Evolutionary conservation across 2,888 invertebrate species (phyloP), one percentile per base, ranked within the genome.

Genomic region (Lasius fuliginosus): DNA sequence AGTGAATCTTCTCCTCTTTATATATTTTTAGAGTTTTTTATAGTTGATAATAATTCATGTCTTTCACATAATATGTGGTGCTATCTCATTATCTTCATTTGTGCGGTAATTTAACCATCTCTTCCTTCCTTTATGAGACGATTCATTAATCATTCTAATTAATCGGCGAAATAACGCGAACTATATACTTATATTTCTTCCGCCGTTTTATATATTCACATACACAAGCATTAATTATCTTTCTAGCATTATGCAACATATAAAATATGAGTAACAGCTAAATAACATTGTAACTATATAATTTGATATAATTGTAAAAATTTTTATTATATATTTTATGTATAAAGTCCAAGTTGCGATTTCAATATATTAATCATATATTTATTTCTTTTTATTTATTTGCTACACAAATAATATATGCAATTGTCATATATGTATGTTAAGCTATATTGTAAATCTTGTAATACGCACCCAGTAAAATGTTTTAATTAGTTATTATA

Each of bases 121-220:
- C 36, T 79, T 58, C 9, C 46, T 67, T 27, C 36, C 27, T 56
- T 42, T n/a, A 23, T 9, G 15, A 42, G n/a, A 79, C n/a, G 8
- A 36, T 56, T 69, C 77, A 77, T 79, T 79, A 79, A 79, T 79
- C 77, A 79, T 42, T 69, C 11, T 79, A 69, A 79, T 79, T 79
- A 69, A 79, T 69, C 18, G 58, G 40, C 36, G 69, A 58, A 79
- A 79, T 18, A n/a, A 23, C 8, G 42, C 46, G 42, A 46, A 46
- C n/a, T 42, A 58, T 53, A 27, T 46, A 23, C 12, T 79, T 71
- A 60, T 71, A 79, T 71, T 42, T 46, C 33, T 60, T 46, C n/a
- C 18, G 1, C 9, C 9, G 56, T n/a, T 68, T 68, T 40, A 36
- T 53, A 27, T 77, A 40, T 1, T 1, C 49, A 46, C 15, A 15